Evolutionary conservation across 2,888 invertebrate genomes (phyloP), one percentile per base, ranked within the genome.

Genomic region (Eugnorisma glareosa): DNA sequence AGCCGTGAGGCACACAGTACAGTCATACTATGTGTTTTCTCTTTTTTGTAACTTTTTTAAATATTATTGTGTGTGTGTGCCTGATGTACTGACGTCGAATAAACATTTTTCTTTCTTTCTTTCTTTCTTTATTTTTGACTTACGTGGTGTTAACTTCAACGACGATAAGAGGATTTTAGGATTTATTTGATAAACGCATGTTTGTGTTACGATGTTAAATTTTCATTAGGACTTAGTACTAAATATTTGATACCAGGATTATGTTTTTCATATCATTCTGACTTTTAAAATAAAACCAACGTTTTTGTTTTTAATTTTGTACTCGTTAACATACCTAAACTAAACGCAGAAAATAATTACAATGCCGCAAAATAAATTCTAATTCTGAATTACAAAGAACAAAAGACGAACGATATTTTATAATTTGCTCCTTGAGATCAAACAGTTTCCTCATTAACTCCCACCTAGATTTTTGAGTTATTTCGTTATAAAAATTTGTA

Each of bases 101-200:
- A n/a, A n/a, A n/a, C n/a, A n/a, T n/a, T n/a, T n/a, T n/a, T n/a
- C n/a, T n/a, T n/a, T n/a, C n/a, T n/a, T n/a, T n/a, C n/a, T n/a
- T n/a, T n/a, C n/a, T n/a, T n/a, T n/a, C n/a, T n/a, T n/a, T n/a
- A n/a, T n/a, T 48, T 48, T 8, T 24, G 48, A 48, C 48, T 24
- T 24, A 48, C 24, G 48, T 48, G 24, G 10, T 48, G 48, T 48
- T 48, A 48, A 48, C 48, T 48, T 48, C 8, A 24, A 48, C 48
- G 48, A 24, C 48, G 51, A 15, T 75, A 86, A 70, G 48, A 64
- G 61, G 73, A 67, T 78, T 86, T 75, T 31, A 8, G 59, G 64
- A 64, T 86, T 86, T 71, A 21, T 4, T 73, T 61, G 61, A 57
- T 83, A 51, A 79, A 43, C 51, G n/a, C 7, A 24, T 82, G 28